Evolutionary conservation across 2,113 vertebrate genomes (phyloP), one percentile per base, ranked within the genome.

Genomic region (Meleagris gallopavo): DNA sequence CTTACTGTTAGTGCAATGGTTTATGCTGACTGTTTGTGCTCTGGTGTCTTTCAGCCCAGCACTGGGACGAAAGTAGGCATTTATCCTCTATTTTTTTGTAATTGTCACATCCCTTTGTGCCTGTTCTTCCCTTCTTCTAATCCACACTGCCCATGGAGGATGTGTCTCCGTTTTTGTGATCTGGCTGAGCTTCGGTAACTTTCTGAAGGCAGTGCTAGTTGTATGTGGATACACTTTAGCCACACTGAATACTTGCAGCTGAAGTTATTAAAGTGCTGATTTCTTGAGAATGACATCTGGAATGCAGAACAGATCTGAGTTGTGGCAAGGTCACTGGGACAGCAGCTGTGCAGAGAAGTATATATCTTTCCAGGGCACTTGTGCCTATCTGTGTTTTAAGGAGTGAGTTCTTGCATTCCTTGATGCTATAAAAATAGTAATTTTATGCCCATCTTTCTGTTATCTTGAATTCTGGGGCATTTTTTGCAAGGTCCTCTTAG

Each of bases 211-310:
- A 60, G 45, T 22, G 67, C 64, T 94, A 72, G 43, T 72, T 90
- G 62, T 58, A 69, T 0, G 0, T 90, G 83, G 54, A 41, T 89
- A 16, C 79, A 87, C 74, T 84, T 93, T 94, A 85, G 58, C 77
- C 32, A 52, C 40, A 8, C 40, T 9, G 62, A 60, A n/a, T 69
- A 16, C 36, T 86, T 84, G 77, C 61, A 89, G 74, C 73, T 54
- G 72, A 69, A 71, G 84, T 89, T 84, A 70, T 89, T 97, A 41
- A 88, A 95, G 90, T 88, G 77, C 83, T 94, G 78, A 83, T 93
- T 95, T 92, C 20, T 54, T 60, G 60, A 71, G 83, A 89, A 71
- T 93, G 90, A 70, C 85, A 45, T 94, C 13, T 0, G 15, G 90
- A 84, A 86, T 19, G 21, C 36, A 75, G 58, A 82, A 19, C 71